Evolutionary conservation across 1,140 invertebrate species (phyloP).

Genomic region (Drosophila parabipectinata): DNA sequence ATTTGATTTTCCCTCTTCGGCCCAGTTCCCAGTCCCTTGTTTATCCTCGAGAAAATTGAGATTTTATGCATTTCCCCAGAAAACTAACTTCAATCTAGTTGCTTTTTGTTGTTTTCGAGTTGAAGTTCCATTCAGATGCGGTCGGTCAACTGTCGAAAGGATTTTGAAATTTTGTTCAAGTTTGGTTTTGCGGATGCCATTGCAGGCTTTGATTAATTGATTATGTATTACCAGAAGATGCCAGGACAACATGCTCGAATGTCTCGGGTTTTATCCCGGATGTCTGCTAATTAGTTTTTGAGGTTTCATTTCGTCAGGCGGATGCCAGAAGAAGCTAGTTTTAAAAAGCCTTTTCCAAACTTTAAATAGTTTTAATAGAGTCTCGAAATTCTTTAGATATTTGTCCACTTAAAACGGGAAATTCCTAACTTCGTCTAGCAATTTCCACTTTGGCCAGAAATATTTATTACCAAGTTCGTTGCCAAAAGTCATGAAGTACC

Average conservation of each 20-base stretch:
- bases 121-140: slow-evolving; percentile 37
- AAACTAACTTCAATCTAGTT: slow-evolving; percentile 15
- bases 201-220: slow-evolving; percentile 68
- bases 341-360: slow-evolving; percentile 6
- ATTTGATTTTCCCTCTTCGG: slow-evolving; percentile 57
- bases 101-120: slow-evolving; percentile 27
- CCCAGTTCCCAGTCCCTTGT: slow-evolving; percentile 30
- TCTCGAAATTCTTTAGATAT: slow-evolving; percentile 10
- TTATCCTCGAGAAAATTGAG: slow-evolving; percentile 68
- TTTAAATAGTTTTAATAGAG: slow-evolving; percentile 10
- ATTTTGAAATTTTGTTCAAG: slow-evolving; percentile 66
- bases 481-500: slow-evolving; percentile 49
- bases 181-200: slow-evolving; percentile 50
- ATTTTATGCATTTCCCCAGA: slow-evolving; percentile 63
- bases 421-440: slow-evolving; percentile 12
- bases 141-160: slow-evolving; percentile 68
- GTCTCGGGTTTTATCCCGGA: slow-evolving; percentile 28
- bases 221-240: slow-evolving; percentile 33
- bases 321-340: slow-evolving; percentile 19
- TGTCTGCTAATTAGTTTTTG: slow-evolving; percentile 71
- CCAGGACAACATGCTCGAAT: slow-evolving; percentile 16
- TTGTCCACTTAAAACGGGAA: slow-evolving; percentile 33
- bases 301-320: slow-evolving; percentile 41
- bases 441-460: slow-evolving; percentile 12
- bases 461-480: slow-evolving; percentile 48